These are phyloP conservation scores for Tympanuchus pallidicinctus DNA, from an alignment of 2,113 vertebrate species.

Conservation along the genomic window DNA sequence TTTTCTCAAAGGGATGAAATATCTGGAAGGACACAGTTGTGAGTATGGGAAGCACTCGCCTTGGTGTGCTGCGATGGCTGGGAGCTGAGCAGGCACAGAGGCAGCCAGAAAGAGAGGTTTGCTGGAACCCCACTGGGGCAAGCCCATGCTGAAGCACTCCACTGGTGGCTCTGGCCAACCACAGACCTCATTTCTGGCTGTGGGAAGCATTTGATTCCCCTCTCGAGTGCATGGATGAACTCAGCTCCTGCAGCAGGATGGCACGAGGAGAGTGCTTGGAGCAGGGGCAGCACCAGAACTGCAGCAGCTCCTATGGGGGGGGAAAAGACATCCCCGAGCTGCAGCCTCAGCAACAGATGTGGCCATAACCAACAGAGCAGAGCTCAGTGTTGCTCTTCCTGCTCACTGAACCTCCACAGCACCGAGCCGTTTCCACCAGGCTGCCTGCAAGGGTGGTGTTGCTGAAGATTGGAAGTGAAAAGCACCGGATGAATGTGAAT, in stretches of 20 bases:
- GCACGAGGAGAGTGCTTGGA: too few species aligned
- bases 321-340: neutral
- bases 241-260: too few species aligned
- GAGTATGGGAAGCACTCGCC: neutral
- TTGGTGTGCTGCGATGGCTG: neutral
- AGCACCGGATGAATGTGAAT: neutral
- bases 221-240: too few species aligned
- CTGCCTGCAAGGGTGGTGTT: neutral
- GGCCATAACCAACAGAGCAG: neutral
- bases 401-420: neutral
- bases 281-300: neutral
- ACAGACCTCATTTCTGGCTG: too few species aligned
- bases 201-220: too few species aligned
- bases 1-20: neutral
- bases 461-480: neutral
- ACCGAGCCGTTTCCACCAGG: neutral
- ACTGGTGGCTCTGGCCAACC: too few species aligned
- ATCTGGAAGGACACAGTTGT: neutral
- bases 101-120: too few species aligned
- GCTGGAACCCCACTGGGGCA: too few species aligned
- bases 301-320: neutral
- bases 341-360: neutral
- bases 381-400: neutral
- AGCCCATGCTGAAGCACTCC: too few species aligned
- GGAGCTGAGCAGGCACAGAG: neutral